These are phyloP conservation scores for Cichlasoma orientale DNA, from an alignment of 2,797 vertebrate species.

Conservation along the genomic window DNA sequence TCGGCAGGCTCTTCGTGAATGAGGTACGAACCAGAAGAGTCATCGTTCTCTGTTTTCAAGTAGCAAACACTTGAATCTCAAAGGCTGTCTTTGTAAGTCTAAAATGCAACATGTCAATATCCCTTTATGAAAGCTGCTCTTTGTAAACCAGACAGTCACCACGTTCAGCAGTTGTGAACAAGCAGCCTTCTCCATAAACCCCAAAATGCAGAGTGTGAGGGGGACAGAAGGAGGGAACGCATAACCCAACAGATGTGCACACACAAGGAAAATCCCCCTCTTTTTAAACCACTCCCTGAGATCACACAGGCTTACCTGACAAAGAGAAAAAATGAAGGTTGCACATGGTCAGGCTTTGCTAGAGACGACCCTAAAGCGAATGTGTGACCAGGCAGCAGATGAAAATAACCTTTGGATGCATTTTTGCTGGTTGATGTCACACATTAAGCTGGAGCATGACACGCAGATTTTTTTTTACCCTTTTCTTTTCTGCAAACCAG, in stretches of 20 bases:
- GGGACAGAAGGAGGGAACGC: conserved; percentile 9
- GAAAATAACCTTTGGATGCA: conserved; percentile 54
- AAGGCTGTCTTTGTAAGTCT: conserved; percentile 65
- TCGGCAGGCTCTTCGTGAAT: conserved; percentile 25
- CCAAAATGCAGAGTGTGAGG: not conserved
- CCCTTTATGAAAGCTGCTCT: conserved; percentile 65
- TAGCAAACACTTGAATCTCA: conserved; percentile 54
- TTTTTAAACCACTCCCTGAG: not conserved
- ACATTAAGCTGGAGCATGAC: conserved; percentile 31
- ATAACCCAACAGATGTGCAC: not conserved
- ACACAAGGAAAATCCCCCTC: not conserved
- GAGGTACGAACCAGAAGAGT: conserved; percentile 58
- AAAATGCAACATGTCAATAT: conserved; percentile 68
- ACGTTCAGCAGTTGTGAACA: conserved; percentile 24
- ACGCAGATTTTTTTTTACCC: not conserved
- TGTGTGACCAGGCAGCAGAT: conserved; percentile 35
- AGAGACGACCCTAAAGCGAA: conserved; percentile 29
- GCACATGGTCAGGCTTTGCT: conserved; percentile 24
- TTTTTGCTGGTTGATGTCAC: conserved; percentile 60
- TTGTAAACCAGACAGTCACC: conserved; percentile 50
- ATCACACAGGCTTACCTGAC: not conserved
- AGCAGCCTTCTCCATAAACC: conserved; percentile 24
- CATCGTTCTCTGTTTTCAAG: conserved; percentile 66
- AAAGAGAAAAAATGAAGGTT: not conserved
- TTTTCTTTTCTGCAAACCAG: conserved; percentile 12